Evolutionary conservation across 1,140 invertebrate genomes (phyloP), one percentile per base, ranked within the genome.

Genomic region (Dolichoris vasculosae): DNA sequence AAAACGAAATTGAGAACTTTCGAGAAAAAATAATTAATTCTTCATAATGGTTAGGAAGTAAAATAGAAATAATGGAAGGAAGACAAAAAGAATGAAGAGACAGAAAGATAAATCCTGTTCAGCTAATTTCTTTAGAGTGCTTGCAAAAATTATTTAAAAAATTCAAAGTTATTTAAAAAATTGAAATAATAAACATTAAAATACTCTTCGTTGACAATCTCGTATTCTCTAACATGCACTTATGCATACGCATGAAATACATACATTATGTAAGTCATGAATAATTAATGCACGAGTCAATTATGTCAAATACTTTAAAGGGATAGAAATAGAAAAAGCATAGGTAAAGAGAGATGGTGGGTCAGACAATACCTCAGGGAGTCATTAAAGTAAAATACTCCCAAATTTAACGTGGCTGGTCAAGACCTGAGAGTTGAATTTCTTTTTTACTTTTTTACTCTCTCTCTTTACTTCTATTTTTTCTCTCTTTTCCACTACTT

Each of bases 321-420:
- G 92, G 40, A 77, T n/a, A 15, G 59, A 40, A 71, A 35, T 15
- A 7, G 71, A 38, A 17, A 46, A 43, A 67, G 38, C 15, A 23
- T 26, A 83, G 82, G 76, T 83, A 83, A 83, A 77, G 82, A 83
- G 73, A 77, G 73, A 80, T 48, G 77, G 38, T 86, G 92, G 93
- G 91, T 93, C 92, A 93, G 91, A 92, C 91, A 93, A 93, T 93
- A 90, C 93, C 91, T 92, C 81, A 87, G 92, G 92, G 93, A 89
- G 92, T 91, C 92, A 92, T 93, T 93, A 93, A 93, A 93, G 92
- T 93, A 92, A 93, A 93, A 93, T 93, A 93, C 92, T 92, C 89
- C 89, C 90, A 90, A 93, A 93, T 93, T 92, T 91, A 93, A 93
- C 92, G 92, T 93, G 91, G 90, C 89, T 88, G 90, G 88, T 87